Evolutionary conservation across 2,888 invertebrate species (phyloP), one percentile per base, ranked within the genome.

Genomic region (Steinernema carpocapsae): DNA sequence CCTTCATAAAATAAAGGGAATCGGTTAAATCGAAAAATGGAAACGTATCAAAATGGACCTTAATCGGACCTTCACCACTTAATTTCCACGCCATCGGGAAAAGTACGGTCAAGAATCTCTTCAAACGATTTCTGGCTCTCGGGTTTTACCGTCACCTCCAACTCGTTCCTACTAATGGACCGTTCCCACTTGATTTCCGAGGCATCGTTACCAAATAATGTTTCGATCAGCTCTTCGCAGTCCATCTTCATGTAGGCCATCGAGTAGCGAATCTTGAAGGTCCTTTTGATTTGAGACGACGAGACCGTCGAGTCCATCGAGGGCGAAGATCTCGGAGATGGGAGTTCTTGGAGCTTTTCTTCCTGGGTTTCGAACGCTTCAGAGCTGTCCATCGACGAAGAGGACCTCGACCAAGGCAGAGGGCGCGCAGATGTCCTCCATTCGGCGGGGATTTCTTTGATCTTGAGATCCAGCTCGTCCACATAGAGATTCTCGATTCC

Each of bases 31-130:
- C n/a, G n/a, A n/a, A n/a, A n/a, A n/a, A n/a, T n/a, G n/a, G n/a
- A n/a, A n/a, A n/a, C n/a, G n/a, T n/a, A n/a, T n/a, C n/a, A n/a
- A n/a, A n/a, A n/a, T n/a, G n/a, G n/a, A n/a, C n/a, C n/a, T n/a
- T n/a, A n/a, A n/a, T n/a, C n/a, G n/a, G n/a, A n/a, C n/a, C n/a
- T 64, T 64, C 64, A 64, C 64, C 64, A 64, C 19, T 32, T 3
- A 19, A 64, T 17, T 14, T 64, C 17, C 17, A 64, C 37, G 37
- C 19, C 64, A 4, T 29, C 17, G 17, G 64, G 64, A n/a, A 64
- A 26, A n/a, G 17, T 48, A 4, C 37, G 17, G 7, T 64, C 64
- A 1, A 32, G 29, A 17, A 64, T 6, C 29, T 64, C 64, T 7
- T 64, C 64, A 32, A 64, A 29, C 4, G 64, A 32, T 32, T 64